These are phyloP conservation scores for Scyliorhinus canicula DNA, from an alignment of 2,797 vertebrate genomes.

Conservation along the genomic window DNA sequence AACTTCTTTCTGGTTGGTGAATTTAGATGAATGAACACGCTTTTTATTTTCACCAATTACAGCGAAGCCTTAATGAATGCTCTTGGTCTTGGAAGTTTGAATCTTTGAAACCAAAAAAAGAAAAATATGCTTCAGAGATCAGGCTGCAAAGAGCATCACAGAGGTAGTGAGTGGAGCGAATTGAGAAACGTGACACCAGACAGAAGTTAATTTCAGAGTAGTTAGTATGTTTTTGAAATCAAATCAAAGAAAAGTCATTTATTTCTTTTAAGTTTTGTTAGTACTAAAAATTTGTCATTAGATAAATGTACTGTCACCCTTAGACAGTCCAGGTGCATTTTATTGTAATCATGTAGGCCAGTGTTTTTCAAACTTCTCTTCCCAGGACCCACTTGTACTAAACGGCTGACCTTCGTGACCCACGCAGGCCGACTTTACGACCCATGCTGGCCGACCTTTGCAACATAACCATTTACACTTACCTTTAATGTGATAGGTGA, in stretches of 20 bases:
- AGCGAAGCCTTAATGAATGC: not conserved
- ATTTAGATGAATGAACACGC: not conserved
- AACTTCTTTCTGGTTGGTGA: not conserved
- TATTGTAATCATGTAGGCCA: no score
- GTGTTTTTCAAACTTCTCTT: no score
- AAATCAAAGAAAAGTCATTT: not conserved
- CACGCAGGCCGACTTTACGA: no score
- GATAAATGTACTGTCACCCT: not conserved
- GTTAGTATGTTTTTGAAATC: not conserved
- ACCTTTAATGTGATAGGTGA: no score
- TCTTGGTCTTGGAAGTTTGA: not conserved
- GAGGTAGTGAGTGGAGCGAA: not conserved
- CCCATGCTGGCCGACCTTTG: no score
- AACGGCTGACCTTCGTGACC: no score
- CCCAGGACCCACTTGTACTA: no score
- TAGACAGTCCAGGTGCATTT: not conserved
- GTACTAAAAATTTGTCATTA: not conserved
- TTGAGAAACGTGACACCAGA: not conserved
- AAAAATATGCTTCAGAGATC: not conserved
- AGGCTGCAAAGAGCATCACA: not conserved
- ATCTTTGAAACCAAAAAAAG: not conserved
- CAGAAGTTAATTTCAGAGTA: not conserved
- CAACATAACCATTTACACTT: no score
- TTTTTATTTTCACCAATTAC: not conserved
- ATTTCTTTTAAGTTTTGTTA: not conserved